Conservation (phyloP, 1,140 invertebrate genomes). For the Aricia agestis region DNA sequence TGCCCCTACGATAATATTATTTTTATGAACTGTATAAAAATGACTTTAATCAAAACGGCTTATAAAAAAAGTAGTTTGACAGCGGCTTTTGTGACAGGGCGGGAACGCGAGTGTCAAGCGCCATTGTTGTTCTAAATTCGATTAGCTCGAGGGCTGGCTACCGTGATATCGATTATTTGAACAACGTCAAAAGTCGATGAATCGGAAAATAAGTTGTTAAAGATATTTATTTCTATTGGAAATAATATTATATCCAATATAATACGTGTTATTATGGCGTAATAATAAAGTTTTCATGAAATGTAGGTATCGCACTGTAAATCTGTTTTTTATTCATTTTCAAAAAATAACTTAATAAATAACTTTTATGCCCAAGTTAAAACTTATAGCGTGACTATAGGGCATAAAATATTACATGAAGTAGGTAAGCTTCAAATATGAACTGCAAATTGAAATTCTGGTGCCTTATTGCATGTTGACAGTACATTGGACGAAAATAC, state of each 20-base stretch:
- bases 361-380: neutral
- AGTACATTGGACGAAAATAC: neutral
- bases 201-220: neutral
- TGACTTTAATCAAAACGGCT: slow-evolving; percentile 66
- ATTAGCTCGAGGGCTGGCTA: slow-evolving; percentile 50
- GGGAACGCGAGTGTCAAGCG: slow-evolving; percentile 53
- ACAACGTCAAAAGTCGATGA: neutral
- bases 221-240: no score
- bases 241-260: no score
- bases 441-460: neutral
- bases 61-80: slow-evolving; percentile 48
- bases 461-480: neutral
- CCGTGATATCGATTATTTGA: slow-evolving; percentile 28
- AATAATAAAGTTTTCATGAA: no score
- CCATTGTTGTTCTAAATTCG: slow-evolving; percentile 63
- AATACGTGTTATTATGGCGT: no score
- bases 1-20: slow-evolving; percentile 59
- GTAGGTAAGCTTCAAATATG: neutral
- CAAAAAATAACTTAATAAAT: no score
- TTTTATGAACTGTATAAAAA: slow-evolving; percentile 60
- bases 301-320: no score
- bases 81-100: slow-evolving; percentile 52
- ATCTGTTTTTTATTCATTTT: no score
- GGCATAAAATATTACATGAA: neutral
- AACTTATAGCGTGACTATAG: neutral